phyloP scores from a whole-genome alignment of 1,140 invertebrate genomes.

The Zophobas morio region DNA sequence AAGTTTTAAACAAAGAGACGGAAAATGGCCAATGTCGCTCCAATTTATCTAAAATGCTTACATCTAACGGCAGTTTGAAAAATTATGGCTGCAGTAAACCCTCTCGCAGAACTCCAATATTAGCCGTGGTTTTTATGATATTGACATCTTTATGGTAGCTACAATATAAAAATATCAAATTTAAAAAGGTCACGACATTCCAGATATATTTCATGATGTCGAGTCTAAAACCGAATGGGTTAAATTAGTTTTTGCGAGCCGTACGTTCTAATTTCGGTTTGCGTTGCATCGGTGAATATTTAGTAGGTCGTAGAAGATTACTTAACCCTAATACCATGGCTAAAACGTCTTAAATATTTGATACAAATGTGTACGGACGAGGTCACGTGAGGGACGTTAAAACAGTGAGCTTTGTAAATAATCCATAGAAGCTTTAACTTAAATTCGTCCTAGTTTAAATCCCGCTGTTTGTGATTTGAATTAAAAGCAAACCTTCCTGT shows the following conservation, averaged over 20 bases:
- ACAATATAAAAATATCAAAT: conserved; percentile 24
- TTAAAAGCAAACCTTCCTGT: conserved; percentile 21
- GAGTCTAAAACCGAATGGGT: no score
- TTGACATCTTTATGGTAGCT: conserved; percentile 15
- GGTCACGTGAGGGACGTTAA: conserved; percentile 37
- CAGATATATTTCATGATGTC: no score
- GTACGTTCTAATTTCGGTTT: no score
- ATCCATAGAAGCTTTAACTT: conserved; percentile 6
- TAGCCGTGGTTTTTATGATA: neutral
- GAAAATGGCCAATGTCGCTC: neutral
- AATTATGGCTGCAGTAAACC: conserved; percentile 8
- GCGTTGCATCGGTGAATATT: neutral
- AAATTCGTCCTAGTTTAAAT: conserved; percentile 24
- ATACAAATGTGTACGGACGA: conserved; percentile 28
- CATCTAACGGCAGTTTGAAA: neutral
- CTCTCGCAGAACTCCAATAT: neutral
- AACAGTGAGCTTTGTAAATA: conserved; percentile 22
- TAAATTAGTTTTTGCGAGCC: no score
- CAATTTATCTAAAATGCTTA: neutral
- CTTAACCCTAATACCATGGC: conserved; percentile 21
- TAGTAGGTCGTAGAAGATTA: conserved; percentile 24
- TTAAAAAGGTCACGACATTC: neutral
- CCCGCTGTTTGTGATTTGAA: conserved; percentile 32
- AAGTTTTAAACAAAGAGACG: no score
- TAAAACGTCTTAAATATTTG: conserved; percentile 42